Base-by-base conservation (phyloP, 2,888 invertebrate species). In the Syritta pipiens region DNA sequence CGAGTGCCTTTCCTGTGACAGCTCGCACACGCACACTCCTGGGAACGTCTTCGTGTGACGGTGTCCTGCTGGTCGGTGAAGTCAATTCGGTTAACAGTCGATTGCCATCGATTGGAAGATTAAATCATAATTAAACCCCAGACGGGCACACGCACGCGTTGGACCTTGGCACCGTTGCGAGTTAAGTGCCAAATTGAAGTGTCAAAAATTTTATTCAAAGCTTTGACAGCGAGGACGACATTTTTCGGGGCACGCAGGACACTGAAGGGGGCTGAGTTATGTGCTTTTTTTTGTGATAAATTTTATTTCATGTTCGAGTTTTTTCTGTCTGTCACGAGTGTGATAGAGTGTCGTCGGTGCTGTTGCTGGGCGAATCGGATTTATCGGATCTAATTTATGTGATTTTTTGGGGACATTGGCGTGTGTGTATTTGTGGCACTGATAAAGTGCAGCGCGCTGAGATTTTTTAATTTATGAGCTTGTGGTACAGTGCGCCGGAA, bases 381-480 rank as follows among this genome's bases (percentile, higher is more conserved):
- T 60, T 75, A 75, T 75, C 67, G 46, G 60, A 53, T 53, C 60
- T 68, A 53, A 75, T 68, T 75, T 67, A 62, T 75, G 67, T 14
- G 65, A 7, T 62, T 48, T 59, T 40, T 49, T 32, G 1, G 28
- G 37, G 28, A 17, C 10, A 7, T 53, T 17, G 28, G 20, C n/a
- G 51, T 28, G 24, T 30, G 44, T n/a, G n/a, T n/a, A n/a, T n/a
- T n/a, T n/a, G n/a, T n/a, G n/a, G n/a, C n/a, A 53, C 59, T 59
- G 74, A 75, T 67, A 60, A 67, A 75, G 24, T 57, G 44, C 35
- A 46, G 40, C 65, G 44, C 22, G n/a, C n/a, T n/a, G n/a, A 75
- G 53, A 48, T 60, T 67, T 49, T 28, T 4, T 26, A 48, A 75
- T 75, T 67, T 75, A 75, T 75, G 74, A 28, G 42, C 49, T 57